Base-by-base conservation (phyloP, 2,797 vertebrate species). In the Oreochromis grahami region DNA sequence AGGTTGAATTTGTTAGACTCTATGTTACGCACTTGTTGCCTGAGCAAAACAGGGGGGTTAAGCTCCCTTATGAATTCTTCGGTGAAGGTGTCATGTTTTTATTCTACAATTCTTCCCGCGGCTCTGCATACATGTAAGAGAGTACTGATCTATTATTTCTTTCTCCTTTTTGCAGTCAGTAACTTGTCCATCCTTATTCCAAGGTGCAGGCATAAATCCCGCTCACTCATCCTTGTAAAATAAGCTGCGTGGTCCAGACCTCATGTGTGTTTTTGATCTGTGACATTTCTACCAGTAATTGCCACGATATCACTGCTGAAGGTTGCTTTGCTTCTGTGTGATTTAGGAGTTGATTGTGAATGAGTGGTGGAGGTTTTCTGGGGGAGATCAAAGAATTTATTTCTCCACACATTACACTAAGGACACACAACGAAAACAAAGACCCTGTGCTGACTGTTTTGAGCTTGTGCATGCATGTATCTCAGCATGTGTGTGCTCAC, bases 261-360 rank as follows among this genome's bases (percentile, higher is more conserved):
- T 86, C 48, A 43, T 56, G 63, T 32, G 53, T 74, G 65, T 26
- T 65, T 93, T 93, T 94, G 91, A 91, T 89, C 90, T 79, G 88
- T 94, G 93, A 92, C 92, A 95, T 94, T 94, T 94, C 88, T 84
- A 19, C 24, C 17, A 2, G 52, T 94, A 94, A 95, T 93, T 93
- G 92, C 84, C 6, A 72, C n/a, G 76, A 88, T 81, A 87, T 87
- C 87, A 87, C 50, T 29, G 70, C 83, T 7, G 76, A 29, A 19
- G 24, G 45, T n/a, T 17, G 72, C 77, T 83, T 78, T 38, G 68
- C 74, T 51, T 80, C 7, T 50, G 52, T 60, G 80, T 41, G 58
- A 86, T 86, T 93, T 86, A 84, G 76, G 55, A 19, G 52, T 76
- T 84, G 84, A 87, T 88, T 77, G 80, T 90, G 79, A 52, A 74